Evolutionary conservation across 23 tunicate genomes (phyloP), one percentile per base, ranked within the genome.

Genomic region (Oikopleura dioica): DNA sequence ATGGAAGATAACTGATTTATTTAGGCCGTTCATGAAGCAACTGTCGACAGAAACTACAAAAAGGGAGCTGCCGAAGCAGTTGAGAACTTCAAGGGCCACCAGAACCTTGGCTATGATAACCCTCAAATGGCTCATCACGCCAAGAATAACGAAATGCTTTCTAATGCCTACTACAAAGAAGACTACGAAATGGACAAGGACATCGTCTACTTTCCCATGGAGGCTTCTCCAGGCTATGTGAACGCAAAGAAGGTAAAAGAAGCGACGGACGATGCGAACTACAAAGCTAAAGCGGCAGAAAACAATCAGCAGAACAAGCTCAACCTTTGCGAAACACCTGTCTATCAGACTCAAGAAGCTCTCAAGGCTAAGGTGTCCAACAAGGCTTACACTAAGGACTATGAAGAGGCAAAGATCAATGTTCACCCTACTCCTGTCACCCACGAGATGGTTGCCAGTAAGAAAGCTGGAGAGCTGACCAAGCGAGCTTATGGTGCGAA

Each of bases 151-250:
- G 72, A 63, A 28, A 24, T 21, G 5, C 33, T 63, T 24, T 63
- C 72, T 24, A 31, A 63, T 28, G 72, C 72, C 33, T 63, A 21
- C 26, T 94, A 94, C 85, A 94, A 86, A 79, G 95, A 94, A 63
- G 88, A 86, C 30, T 94, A 86, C 79, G 69, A 80, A 81, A 68
- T 36, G 0, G 99, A 86, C 16, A 81, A 81, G 59, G 80, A 79
- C 76, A 38, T 77, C 37, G 84, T 94, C 36, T 86, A 86, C 38
- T 94, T 78, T 68, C 99, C 99, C 26, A 86, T 84, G n/a, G 88
- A 86, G 68, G 75, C 87, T 31, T 83, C 95, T 35, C 88, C 99
- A 0, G 99, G 84, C 1, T 94, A 94, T 75, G 89, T 86, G 69
- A 55, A 79, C 33, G 50, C 16, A 24, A 63, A 63, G 26, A 63